phyloP scores from a whole-genome alignment of 2,888 invertebrate genomes.

The Aromia moschata region DNA sequence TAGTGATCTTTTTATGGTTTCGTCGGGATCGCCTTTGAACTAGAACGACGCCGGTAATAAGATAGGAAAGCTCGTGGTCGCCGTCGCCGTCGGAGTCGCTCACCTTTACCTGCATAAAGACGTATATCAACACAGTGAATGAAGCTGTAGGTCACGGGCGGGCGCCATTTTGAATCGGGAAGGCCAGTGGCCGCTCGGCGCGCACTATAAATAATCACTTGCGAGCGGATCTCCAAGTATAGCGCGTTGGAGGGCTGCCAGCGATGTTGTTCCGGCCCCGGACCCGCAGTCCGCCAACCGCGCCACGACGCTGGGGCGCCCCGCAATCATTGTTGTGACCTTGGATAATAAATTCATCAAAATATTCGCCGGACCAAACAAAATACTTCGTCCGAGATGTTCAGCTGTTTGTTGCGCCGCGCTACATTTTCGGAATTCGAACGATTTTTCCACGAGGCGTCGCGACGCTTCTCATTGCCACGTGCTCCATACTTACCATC shows the following conservation, averaged over 20 bases:
- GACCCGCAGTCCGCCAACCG: conserved; percentile 38
- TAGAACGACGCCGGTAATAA: conserved; percentile 12
- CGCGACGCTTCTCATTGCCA: no score
- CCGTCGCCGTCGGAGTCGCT: conserved; percentile 18
- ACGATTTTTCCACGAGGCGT: no score
- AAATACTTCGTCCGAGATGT: conserved; percentile 6
- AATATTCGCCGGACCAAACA: conserved; percentile 20
- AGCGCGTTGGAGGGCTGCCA: conserved; percentile 84
- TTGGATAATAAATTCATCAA: conserved; percentile 31
- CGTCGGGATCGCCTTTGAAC: conserved; percentile 17
- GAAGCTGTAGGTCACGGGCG: conserved; percentile 65
- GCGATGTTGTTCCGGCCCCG: conserved; percentile 62
- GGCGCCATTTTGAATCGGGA: conserved; percentile 55
- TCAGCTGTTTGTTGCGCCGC: conserved; percentile 5
- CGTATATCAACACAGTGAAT: conserved; percentile 26
- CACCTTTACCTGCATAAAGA: conserved; percentile 26
- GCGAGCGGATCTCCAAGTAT: conserved; percentile 85
- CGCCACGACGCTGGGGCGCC: conserved; percentile 29
- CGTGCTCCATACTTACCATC: no score
- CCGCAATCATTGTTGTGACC: conserved; percentile 34
- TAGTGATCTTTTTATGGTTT: conserved; percentile 16
- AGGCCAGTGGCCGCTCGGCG: conserved; percentile 50
- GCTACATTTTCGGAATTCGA: not conserved
- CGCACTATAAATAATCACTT: conserved; percentile 75
- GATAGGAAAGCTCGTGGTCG: conserved; percentile 15